These are phyloP conservation scores for Aramus guarauna DNA, from an alignment of 2,113 vertebrate species.

Conservation along the genomic window DNA sequence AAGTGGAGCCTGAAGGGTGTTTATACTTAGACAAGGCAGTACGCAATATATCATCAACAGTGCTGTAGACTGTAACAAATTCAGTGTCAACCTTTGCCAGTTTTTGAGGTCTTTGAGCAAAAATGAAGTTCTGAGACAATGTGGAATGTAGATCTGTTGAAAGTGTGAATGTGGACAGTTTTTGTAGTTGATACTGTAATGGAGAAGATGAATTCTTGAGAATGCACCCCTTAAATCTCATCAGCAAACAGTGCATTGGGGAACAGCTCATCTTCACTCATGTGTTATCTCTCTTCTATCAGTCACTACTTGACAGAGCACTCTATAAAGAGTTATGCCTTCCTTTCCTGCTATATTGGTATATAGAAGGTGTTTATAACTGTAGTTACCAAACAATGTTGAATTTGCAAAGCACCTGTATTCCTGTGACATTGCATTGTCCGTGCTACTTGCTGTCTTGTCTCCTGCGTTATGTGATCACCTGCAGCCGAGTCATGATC, in stretches of 20 bases:
- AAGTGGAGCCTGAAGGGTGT: not conserved
- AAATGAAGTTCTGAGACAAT: not conserved
- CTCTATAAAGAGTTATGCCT: not conserved
- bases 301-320: not conserved
- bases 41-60: not conserved
- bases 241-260: fast-evolving
- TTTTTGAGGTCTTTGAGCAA: not conserved
- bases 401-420: not conserved
- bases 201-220: not conserved
- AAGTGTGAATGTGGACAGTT: not conserved
- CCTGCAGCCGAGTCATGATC: not conserved
- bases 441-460: not conserved
- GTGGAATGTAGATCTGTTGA: not conserved
- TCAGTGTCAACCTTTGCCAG: not conserved
- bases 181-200: not conserved
- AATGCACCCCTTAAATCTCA: not conserved
- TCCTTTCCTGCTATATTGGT: not conserved
- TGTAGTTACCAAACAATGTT: not conserved
- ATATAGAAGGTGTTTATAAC: not conserved
- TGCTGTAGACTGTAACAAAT: not conserved
- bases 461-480: not conserved
- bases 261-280: not conserved
- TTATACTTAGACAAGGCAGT: not conserved
- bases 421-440: not conserved
- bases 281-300: not conserved